phyloP scores from a whole-genome alignment of 2,888 invertebrate species.

The Melangyna quadrimaculata region DNA sequence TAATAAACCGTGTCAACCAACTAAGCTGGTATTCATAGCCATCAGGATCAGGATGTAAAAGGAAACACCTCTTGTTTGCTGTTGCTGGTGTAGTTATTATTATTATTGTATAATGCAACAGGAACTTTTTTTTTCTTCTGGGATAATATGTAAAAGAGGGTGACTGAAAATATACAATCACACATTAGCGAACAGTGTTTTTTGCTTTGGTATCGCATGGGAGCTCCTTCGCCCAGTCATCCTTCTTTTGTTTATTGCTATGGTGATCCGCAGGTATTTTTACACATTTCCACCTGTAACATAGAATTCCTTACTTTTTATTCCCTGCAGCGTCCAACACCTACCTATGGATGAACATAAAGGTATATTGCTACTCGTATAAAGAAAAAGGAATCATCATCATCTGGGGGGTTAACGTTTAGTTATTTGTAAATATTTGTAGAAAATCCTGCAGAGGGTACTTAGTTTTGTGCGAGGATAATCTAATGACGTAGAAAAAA shows the following conservation, averaged over 20 bases:
- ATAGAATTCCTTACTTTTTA: slow-evolving; percentile 10
- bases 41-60: background rate
- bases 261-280: slow-evolving; percentile 62
- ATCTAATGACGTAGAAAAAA: slow-evolving; percentile 65
- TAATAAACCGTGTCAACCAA: slow-evolving; percentile 66
- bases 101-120: slow-evolving; percentile 46
- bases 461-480: slow-evolving; percentile 21
- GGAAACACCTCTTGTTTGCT: slow-evolving; percentile 5
- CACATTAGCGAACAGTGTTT: slow-evolving; percentile 55
- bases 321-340: background rate
- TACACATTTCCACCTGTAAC: slow-evolving; percentile 64
- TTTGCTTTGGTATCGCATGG: background rate
- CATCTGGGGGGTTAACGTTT: slow-evolving; percentile 11
- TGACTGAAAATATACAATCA: slow-evolving; percentile 59
- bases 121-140: slow-evolving; percentile 24
- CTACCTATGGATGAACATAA: background rate
- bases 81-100: slow-evolving; percentile 6
- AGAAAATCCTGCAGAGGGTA: slow-evolving; percentile 26
- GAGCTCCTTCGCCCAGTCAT: slow-evolving; percentile 35
- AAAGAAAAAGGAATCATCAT: slow-evolving; percentile 11
- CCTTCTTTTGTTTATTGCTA: slow-evolving; percentile 61
- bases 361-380: background rate
- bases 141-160: background rate
- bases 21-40: slow-evolving; percentile 8
- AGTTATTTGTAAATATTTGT: slow-evolving; percentile 63